phyloP scores from a whole-genome alignment of 2,888 invertebrate species.

The Drosophila acutilabella region DNA sequence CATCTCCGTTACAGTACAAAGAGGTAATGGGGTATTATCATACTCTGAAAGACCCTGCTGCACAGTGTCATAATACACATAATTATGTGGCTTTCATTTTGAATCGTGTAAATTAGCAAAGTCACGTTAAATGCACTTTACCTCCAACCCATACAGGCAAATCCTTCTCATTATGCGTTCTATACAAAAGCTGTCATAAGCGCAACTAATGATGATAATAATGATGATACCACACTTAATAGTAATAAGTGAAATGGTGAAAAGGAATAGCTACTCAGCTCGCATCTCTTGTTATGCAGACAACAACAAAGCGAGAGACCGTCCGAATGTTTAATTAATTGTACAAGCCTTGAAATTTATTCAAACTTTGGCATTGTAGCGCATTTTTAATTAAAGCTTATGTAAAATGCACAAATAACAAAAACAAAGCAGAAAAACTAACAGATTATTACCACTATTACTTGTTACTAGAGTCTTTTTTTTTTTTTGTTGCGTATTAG shows the following conservation, averaged over 20 bases:
- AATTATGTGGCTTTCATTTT: slow-evolving; percentile 49
- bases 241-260: slow-evolving; percentile 2
- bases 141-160: neutral
- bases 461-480: slow-evolving; percentile 13
- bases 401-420: slow-evolving; percentile 25
- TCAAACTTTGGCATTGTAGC: slow-evolving; percentile 27
- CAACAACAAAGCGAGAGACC: slow-evolving; percentile 31
- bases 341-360: slow-evolving; percentile 58
- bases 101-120: slow-evolving; percentile 70
- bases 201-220: slow-evolving; percentile 50
- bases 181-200: slow-evolving; percentile 47
- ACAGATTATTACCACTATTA: slow-evolving; percentile 31
- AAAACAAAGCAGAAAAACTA: slow-evolving; percentile 2
- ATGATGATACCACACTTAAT: slow-evolving; percentile 24
- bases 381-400: slow-evolving; percentile 66
- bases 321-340: slow-evolving; percentile 51
- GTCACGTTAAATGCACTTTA: slow-evolving; percentile 42
- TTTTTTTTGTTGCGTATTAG: slow-evolving; percentile 39
- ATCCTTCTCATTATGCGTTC: neutral
- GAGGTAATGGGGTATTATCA: slow-evolving; percentile 1
- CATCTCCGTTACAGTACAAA: neutral
- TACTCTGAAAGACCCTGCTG: neutral
- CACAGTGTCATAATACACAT: slow-evolving; percentile 16
- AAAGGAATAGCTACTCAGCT: neutral
- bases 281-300: slow-evolving; percentile 20